Conservation (phyloP, 2,113 vertebrate species). For the Embiotoca jacksoni region DNA sequence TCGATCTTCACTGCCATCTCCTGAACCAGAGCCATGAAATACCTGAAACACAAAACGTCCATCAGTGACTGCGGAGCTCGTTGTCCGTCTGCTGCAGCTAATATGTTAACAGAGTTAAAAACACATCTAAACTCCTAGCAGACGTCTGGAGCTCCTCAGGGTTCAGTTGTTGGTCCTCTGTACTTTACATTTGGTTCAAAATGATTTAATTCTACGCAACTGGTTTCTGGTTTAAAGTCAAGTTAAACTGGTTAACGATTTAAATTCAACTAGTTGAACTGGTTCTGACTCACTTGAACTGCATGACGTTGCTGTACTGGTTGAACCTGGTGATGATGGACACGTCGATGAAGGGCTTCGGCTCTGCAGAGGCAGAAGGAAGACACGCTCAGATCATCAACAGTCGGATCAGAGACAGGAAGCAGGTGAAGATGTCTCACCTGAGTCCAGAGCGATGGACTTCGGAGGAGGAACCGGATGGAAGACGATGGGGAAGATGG, state of each 20-base stretch:
- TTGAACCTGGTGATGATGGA: constrained; percentile 97
- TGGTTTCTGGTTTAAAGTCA: neutral
- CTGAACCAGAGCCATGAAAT: constrained; percentile 99
- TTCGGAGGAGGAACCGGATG: constrained; percentile 97
- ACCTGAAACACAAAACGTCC: constrained; percentile 78
- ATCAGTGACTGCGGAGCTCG: neutral
- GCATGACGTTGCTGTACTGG: constrained; percentile 94
- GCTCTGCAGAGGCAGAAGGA: constrained; percentile 83
- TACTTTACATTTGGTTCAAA: too few relatives aligned
- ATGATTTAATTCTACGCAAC: too few relatives aligned
- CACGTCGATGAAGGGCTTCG: constrained; percentile 96
- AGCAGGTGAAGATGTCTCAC: constrained; percentile 76
- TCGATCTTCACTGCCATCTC: constrained; percentile 98
- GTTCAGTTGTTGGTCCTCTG: too few relatives aligned
- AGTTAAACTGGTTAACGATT: constrained; percentile 24
- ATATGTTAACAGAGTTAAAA: too few relatives aligned
- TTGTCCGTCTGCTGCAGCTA: too few relatives aligned
- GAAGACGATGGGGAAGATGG: constrained; percentile 95
- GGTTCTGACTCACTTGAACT: constrained; percentile 92
- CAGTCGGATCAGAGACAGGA: neutral
- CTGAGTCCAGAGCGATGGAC: constrained; percentile 95
- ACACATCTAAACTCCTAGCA: too few relatives aligned
- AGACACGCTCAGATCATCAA: neutral
- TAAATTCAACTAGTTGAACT: too few relatives aligned
- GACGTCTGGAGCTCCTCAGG: too few relatives aligned